These are phyloP conservation scores for Craniophora ligustri DNA, from an alignment of 2,888 invertebrate species.

Conservation along the genomic window DNA sequence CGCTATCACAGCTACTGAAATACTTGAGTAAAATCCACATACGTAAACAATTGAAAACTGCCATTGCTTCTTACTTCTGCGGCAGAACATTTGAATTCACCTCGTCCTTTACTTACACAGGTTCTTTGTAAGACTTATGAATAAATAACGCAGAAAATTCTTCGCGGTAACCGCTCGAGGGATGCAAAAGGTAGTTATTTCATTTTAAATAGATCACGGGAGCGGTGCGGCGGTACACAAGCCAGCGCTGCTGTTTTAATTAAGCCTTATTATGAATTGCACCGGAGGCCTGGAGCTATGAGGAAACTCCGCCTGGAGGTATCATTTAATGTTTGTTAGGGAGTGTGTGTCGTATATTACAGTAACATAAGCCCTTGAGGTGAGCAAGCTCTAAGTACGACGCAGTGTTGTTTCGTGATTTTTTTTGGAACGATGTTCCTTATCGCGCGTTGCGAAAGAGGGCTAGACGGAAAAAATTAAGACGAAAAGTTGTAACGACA, in stretches of 20 bases:
- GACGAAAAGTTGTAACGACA: too few species aligned
- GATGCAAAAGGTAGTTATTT: constrained; percentile 47
- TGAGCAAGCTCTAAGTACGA: too few species aligned
- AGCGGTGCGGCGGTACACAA: constrained; percentile 22
- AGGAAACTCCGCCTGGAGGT: constrained; percentile 9
- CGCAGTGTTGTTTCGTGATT: too few species aligned
- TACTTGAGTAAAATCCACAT: constrained; percentile 9
- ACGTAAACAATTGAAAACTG: constrained; percentile 11
- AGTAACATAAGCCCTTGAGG: too few species aligned
- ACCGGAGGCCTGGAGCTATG: constrained; percentile 7
- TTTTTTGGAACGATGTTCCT: too few species aligned
- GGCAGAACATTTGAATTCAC: constrained; percentile 34
- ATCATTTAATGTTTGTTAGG: constrained; percentile 17
- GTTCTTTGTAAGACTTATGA: constrained; percentile 50
- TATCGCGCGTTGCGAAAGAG: too few species aligned
- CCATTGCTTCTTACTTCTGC: constrained; percentile 4
- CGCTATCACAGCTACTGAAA: too few species aligned
- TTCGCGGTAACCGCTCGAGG: constrained; percentile 34
- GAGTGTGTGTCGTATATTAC: background rate
- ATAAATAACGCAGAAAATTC: constrained; percentile 52
- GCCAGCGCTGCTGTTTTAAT: constrained; percentile 52
- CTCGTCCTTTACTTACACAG: constrained; percentile 25
- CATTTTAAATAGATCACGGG: constrained; percentile 55
- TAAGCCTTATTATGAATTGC: constrained; percentile 47
- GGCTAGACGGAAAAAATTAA: too few species aligned